These are phyloP conservation scores for Sphecodes monilicornis DNA, from an alignment of 2,888 invertebrate genomes.

Conservation along the genomic window DNA sequence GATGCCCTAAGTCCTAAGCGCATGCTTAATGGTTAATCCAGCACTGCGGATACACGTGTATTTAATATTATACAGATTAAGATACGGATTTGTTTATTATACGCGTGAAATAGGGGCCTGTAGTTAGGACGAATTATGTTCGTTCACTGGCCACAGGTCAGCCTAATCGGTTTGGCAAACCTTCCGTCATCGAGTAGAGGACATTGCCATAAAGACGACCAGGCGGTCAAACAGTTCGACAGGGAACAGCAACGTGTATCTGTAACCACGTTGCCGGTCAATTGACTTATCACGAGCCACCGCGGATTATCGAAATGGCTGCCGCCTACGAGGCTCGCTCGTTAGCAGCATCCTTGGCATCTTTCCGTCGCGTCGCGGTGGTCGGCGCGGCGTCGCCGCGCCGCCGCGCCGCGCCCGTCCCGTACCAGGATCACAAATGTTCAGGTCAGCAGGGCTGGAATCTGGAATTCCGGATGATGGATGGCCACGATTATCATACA, in stretches of 20 bases:
- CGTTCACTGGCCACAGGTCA: too few relatives aligned
- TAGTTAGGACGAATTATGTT: too few relatives aligned
- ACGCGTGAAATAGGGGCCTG: too few relatives aligned
- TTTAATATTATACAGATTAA: too few relatives aligned
- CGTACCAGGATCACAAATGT: constrained; percentile 34
- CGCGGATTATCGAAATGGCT: constrained; percentile 21
- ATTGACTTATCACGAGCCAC: not conserved
- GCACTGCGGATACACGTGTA: too few relatives aligned
- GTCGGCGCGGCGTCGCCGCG: not conserved
- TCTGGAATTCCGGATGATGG: constrained; percentile 40
- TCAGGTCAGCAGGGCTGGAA: constrained; percentile 48
- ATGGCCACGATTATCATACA: constrained; percentile 53
- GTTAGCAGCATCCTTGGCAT: constrained; percentile 43
- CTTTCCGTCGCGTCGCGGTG: constrained; percentile 11
- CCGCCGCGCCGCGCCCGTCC: not conserved
- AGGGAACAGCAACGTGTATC: not conserved
- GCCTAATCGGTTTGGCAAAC: too few relatives aligned
- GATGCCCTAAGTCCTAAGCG: too few relatives aligned
- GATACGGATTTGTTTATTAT: too few relatives aligned
- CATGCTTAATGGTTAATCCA: too few relatives aligned
- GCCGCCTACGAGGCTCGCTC: constrained; percentile 26
- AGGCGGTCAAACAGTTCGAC: too few relatives aligned
- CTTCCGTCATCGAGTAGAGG: too few relatives aligned
- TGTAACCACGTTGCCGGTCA: not conserved
- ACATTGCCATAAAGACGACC: too few relatives aligned